Conservation (phyloP, 2,797 vertebrate genomes). For the Acanthornis magna region DNA sequence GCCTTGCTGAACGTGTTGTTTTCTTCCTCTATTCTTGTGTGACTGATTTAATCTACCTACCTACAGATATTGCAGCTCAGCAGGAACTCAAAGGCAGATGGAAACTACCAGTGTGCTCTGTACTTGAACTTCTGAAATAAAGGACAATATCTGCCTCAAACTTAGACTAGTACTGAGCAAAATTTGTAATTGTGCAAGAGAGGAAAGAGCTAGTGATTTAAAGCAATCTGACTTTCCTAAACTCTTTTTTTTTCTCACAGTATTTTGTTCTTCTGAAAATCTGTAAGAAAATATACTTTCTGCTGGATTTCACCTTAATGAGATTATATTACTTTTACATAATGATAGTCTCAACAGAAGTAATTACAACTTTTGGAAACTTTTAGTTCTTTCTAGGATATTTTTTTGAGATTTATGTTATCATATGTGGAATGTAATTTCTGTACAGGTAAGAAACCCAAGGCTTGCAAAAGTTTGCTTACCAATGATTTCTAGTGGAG, state of each 20-base stretch:
- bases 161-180: background rate
- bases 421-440: background rate
- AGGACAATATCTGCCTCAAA: background rate
- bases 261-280: background rate
- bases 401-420: background rate
- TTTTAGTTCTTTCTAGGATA: background rate
- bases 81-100: constrained; percentile 13
- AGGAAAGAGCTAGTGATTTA: background rate
- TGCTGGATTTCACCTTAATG: background rate
- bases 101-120: background rate
- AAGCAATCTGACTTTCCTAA: background rate
- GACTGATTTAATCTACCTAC: background rate
- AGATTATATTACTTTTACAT: background rate
- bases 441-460: background rate
- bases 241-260: background rate
- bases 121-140: background rate
- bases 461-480: background rate
- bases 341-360: background rate
- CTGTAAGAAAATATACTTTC: background rate
- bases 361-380: background rate
- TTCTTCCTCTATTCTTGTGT: background rate
- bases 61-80: constrained; percentile 5
- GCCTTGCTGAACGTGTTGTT: background rate
- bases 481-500: background rate
- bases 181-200: background rate